phyloP scores from a whole-genome alignment of 2,113 vertebrate species.

The Muntiacus reevesi region DNA sequence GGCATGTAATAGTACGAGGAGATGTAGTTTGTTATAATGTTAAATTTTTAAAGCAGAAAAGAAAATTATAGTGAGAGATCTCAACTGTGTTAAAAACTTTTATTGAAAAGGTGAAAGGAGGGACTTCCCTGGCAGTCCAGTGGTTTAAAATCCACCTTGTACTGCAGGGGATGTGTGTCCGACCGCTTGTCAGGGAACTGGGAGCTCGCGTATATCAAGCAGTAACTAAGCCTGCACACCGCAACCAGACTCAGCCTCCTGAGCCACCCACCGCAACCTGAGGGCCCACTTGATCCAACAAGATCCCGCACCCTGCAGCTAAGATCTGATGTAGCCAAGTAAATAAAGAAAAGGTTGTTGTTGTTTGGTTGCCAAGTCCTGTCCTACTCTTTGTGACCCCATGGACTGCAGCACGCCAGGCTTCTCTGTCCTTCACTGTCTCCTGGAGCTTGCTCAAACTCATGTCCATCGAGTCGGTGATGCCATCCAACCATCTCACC shows the following conservation, averaged over 20 bases:
- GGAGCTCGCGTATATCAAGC: not conserved
- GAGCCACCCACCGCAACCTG: not conserved
- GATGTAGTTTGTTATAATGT: not conserved
- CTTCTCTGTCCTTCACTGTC: not conserved
- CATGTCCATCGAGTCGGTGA: not conserved
- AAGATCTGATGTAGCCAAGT: not conserved
- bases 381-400: not conserved
- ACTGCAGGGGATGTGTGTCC: not conserved
- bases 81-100: not conserved
- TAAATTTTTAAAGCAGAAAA: not conserved
- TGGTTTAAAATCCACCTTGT: not conserved
- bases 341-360: not conserved
- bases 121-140: not conserved
- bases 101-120: not conserved
- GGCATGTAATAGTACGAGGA: not conserved
- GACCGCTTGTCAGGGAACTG: not conserved
- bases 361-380: accelerated
- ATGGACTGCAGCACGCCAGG: not conserved
- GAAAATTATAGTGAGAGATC: not conserved
- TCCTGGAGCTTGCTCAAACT: not conserved
- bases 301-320: not conserved
- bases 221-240: not conserved
- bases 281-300: not conserved
- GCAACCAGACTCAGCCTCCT: not conserved
- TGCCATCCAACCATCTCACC: not conserved